Conservation (phyloP, 2,113 vertebrate species). For the Copsychus sechellarum region DNA sequence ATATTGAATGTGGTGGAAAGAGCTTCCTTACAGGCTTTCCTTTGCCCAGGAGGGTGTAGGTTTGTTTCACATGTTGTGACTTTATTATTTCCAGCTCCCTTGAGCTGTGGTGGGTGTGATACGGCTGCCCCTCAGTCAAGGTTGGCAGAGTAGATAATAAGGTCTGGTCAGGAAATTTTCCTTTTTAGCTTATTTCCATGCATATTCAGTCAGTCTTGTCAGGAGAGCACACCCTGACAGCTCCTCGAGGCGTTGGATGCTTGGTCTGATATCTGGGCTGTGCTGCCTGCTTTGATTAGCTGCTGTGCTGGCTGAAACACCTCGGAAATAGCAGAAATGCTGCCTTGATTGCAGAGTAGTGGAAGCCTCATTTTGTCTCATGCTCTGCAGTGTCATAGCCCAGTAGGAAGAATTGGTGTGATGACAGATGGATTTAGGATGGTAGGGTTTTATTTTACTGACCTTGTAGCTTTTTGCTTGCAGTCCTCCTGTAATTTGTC, state of each 20-base stretch:
- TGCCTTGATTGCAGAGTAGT: neutral
- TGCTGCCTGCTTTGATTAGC: constrained; percentile 50
- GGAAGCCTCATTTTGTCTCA: constrained; percentile 30
- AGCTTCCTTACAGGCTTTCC: neutral
- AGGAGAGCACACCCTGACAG: constrained; percentile 14
- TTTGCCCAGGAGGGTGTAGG: neutral
- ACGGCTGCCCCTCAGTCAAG: neutral
- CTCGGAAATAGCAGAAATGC: constrained; percentile 25
- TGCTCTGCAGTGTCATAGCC: constrained; percentile 21
- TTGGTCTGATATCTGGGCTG: constrained; percentile 47
- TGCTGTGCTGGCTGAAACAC: constrained; percentile 12
- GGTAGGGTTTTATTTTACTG: constrained; percentile 15
- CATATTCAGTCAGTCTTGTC: constrained; percentile 7
- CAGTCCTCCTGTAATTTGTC: neutral
- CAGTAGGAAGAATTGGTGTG: neutral
- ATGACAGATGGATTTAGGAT: constrained; percentile 31
- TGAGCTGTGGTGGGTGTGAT: neutral
- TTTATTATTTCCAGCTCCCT: constrained; percentile 23
- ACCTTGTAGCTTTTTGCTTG: neutral
- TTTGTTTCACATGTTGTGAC: neutral
- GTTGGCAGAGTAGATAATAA: neutral
- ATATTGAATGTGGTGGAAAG: neutral
- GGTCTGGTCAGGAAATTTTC: constrained; percentile 26
- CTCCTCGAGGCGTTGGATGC: constrained; percentile 18
- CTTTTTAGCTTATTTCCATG: constrained; percentile 17